Evolutionary conservation across 1,140 invertebrate genomes (phyloP).

Genomic region (Atta colombica): DNA sequence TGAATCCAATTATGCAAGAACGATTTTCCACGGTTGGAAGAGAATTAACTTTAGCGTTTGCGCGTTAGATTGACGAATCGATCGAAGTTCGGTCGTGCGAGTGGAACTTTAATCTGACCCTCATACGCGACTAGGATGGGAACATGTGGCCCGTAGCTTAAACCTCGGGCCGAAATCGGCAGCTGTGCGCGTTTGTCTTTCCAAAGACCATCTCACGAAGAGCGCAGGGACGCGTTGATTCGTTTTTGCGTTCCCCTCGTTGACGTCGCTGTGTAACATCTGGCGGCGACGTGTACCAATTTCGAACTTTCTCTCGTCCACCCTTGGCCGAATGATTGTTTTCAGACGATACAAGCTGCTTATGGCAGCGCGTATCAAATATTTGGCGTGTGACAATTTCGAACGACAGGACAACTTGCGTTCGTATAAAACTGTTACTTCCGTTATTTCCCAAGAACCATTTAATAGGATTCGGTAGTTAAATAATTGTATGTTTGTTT

Average conservation of each 20-base stretch:
- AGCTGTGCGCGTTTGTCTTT: constrained; percentile 67
- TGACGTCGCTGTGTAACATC: constrained; percentile 70
- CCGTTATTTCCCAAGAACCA: not conserved
- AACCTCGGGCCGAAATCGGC: constrained; percentile 62
- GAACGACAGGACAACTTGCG: not conserved
- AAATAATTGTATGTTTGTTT: not conserved
- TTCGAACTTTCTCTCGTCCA: constrained; percentile 68
- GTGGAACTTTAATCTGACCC: constrained; percentile 51
- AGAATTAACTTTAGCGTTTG: constrained; percentile 38
- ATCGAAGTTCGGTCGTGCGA: constrained; percentile 33
- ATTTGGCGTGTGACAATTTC: not conserved
- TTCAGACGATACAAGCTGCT: constrained; percentile 12
- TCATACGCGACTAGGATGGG: constrained; percentile 39
- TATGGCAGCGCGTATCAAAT: constrained; percentile 36
- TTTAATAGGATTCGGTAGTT: constrained; percentile 12
- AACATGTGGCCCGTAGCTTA: constrained; percentile 69
- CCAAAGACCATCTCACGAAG: constrained; percentile 38
- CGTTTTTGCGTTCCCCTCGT: constrained; percentile 67
- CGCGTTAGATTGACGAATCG: not conserved
- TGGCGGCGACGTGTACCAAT: constrained; percentile 72
- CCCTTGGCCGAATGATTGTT: constrained; percentile 40
- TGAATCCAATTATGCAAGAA: constrained; percentile 44
- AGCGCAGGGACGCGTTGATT: constrained; percentile 44
- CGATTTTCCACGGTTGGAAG: constrained; percentile 1
- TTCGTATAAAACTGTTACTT: not conserved